Conservation (phyloP, 2,113 vertebrate species). For the Callionymus lyra region DNA sequence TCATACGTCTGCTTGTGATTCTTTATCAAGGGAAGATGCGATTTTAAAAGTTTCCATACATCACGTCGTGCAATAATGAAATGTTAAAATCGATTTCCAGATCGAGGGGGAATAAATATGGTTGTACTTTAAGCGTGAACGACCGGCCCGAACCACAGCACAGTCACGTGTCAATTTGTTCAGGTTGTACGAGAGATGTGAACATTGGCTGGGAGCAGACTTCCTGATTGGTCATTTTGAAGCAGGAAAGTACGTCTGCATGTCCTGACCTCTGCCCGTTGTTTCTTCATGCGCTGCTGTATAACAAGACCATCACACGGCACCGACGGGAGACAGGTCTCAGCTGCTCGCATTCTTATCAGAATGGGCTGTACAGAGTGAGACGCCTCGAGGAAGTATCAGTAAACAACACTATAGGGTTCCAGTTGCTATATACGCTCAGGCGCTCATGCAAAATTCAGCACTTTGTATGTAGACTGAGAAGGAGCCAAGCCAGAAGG, state of each 20-base stretch:
- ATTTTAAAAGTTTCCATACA: constrained; percentile 8
- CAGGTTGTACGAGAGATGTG: constrained; percentile 20
- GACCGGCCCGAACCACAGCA: too few relatives aligned
- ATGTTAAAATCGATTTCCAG: constrained; percentile 17
- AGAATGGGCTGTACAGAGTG: constrained; percentile 28
- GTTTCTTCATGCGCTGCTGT: constrained; percentile 45
- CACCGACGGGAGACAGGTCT: constrained; percentile 43
- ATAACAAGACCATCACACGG: constrained; percentile 50
- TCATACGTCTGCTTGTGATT: constrained; percentile 3
- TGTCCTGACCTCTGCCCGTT: constrained; percentile 48
- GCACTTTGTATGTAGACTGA: constrained; percentile 42
- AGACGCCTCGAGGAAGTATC: constrained; percentile 50
- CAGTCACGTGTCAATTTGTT: constrained; percentile 42
- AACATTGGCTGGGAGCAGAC: constrained; percentile 36
- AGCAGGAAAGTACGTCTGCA: constrained; percentile 37
- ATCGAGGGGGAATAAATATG: constrained; percentile 7
- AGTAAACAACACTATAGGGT: constrained; percentile 58
- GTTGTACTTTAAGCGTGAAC: constrained; percentile 15
- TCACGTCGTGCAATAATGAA: constrained; percentile 9
- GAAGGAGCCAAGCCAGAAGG: constrained; percentile 30
- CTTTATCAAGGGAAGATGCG: not conserved
- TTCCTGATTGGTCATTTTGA: constrained; percentile 54
- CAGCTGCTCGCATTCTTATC: constrained; percentile 46
- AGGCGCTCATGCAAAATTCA: constrained; percentile 63
- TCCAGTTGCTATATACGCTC: constrained; percentile 50